Conservation (phyloP, 2,797 vertebrate species). For the Petrocephalus sullivani region DNA sequence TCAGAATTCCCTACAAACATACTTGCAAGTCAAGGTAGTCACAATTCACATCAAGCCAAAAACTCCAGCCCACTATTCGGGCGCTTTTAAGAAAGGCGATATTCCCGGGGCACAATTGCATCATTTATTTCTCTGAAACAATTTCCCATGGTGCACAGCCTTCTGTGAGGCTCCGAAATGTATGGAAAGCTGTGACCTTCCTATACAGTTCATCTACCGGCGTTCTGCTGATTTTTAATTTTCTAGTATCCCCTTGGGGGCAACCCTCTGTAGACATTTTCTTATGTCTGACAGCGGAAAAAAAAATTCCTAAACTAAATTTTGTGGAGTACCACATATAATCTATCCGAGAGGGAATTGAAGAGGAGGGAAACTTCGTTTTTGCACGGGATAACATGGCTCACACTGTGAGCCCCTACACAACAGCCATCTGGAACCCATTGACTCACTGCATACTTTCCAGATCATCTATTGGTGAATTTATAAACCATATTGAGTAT, state of each 20-base stretch:
- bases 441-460: not conserved
- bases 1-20: not conserved
- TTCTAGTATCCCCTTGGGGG: constrained; percentile 27
- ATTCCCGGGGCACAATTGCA: not conserved
- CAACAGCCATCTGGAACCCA: constrained; percentile 6
- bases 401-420: not conserved
- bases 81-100: constrained; percentile 41
- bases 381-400: not conserved
- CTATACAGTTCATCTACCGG: constrained; percentile 46
- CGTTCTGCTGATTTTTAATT: constrained; percentile 22
- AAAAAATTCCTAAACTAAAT: not conserved
- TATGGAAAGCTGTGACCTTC: constrained; percentile 58
- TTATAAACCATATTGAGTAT: not conserved
- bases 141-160: constrained; percentile 47
- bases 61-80: not conserved
- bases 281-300: not conserved
- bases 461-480: not conserved
- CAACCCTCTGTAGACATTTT: constrained; percentile 15
- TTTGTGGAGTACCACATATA: not conserved
- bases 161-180: constrained; percentile 29
- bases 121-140: constrained; percentile 28
- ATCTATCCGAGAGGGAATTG: not conserved
- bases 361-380: not conserved
- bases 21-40: not conserved
- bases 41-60: constrained; percentile 24